Conservation (phyloP, 1,140 invertebrate species). For the Aphidius gifuensis region DNA sequence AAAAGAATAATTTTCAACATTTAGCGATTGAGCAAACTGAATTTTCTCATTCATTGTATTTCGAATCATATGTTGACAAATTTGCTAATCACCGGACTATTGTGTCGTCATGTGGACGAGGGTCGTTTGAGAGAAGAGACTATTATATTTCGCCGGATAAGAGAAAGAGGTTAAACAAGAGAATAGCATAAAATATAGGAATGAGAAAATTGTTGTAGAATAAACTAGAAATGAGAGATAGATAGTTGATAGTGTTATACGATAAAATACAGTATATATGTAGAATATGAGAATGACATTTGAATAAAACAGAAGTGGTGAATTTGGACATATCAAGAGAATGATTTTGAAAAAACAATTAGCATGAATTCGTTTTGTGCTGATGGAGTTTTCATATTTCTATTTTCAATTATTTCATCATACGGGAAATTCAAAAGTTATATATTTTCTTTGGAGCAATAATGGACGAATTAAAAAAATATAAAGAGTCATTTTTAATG, state of each 20-base stretch:
- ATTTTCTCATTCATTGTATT: too few relatives aligned
- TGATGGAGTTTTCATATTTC: constrained; percentile 46
- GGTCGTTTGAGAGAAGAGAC: not conserved
- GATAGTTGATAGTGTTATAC: not conserved
- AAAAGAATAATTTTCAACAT: too few relatives aligned
- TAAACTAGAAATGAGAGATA: too few relatives aligned
- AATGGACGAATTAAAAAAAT: too few relatives aligned
- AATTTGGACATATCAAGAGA: constrained; percentile 2
- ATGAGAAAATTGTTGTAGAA: too few relatives aligned
- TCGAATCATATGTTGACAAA: not conserved
- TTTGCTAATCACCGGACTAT: constrained; percentile 19
- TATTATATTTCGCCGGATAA: too few relatives aligned
- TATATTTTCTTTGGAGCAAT: too few relatives aligned
- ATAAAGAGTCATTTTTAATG: too few relatives aligned
- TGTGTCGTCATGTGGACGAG: constrained; percentile 3
- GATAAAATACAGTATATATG: not conserved
- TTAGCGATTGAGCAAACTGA: too few relatives aligned
- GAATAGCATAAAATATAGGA: too few relatives aligned
- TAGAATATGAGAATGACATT: constrained; percentile 5
- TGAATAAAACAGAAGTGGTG: not conserved
- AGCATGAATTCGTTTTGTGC: constrained; percentile 38
- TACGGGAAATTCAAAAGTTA: too few relatives aligned
- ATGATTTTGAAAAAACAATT: constrained; percentile 38
- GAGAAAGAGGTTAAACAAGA: not conserved
- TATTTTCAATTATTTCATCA: too few relatives aligned